A percentile compares a stretch with the other conserved stretches of the same genome.
Conservation (phyloP, 2,888 invertebrate genomes). For the Isotomurus palustris region DNA sequence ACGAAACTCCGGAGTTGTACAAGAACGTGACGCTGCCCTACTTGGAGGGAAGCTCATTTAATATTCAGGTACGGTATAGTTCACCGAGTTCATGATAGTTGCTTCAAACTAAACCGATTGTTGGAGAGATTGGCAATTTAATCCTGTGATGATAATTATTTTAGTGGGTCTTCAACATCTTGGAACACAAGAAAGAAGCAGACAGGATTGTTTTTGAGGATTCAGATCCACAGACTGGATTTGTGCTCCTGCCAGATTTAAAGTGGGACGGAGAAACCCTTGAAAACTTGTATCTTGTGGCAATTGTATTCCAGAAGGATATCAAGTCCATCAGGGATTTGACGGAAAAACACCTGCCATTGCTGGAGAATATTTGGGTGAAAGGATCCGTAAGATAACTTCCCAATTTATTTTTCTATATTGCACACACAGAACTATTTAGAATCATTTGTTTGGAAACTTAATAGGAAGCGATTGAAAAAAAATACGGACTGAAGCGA, state of each 20-base stretch:
- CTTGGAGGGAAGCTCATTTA: constrained; percentile 68
- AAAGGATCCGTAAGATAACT: constrained; percentile 62
- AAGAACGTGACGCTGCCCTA: constrained; percentile 70
- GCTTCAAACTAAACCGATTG: no score
- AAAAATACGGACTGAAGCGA: constrained; percentile 67
- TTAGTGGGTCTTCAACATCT: constrained; percentile 95
- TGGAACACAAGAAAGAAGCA: constrained; percentile 82
- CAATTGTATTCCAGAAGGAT: constrained; percentile 66
- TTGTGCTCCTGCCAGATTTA: constrained; percentile 84
- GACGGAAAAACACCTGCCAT: constrained; percentile 66
- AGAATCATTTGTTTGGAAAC: constrained; percentile 26
- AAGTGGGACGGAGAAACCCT: constrained; percentile 85
- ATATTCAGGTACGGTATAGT: constrained; percentile 62
- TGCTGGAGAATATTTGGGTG: constrained; percentile 74
- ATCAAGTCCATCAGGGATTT: constrained; percentile 84
- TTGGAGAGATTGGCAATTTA: constrained; percentile 12
- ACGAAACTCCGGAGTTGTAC: constrained; percentile 81
- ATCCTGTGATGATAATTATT: constrained; percentile 50
- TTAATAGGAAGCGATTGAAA: constrained; percentile 65
- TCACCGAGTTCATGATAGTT: constrained; percentile 10
- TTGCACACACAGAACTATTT: constrained; percentile 7
- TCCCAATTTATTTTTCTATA: neutral
- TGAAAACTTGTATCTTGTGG: constrained; percentile 78
- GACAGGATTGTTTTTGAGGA: constrained; percentile 84
- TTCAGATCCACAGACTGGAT: constrained; percentile 70